Percentiles rank a stretch among this genome's conserved stretches.
Evolutionary conservation across 2,797 vertebrate species (phyloP).

Genomic region (Acrocephalus scirpaceus): DNA sequence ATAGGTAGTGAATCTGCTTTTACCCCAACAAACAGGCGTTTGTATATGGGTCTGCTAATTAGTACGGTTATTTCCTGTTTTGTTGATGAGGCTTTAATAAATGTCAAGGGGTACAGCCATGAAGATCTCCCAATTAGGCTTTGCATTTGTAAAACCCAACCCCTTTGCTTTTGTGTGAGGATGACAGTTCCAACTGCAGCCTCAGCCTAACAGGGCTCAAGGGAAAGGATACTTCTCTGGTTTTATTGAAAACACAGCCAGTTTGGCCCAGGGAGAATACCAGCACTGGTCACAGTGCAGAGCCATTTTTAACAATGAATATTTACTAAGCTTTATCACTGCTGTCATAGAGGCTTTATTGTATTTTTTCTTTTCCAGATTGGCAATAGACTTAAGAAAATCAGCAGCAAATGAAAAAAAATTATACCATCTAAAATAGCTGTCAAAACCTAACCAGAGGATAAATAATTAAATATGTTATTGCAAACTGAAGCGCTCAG

Average conservation of each 20-base stretch:
- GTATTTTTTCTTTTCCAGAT: background rate
- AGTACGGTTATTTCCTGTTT: slow-evolving; percentile 81
- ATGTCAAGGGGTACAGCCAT: slow-evolving; percentile 82
- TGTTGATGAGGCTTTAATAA: slow-evolving; percentile 83
- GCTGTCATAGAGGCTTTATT: slow-evolving; percentile 19
- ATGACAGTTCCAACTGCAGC: slow-evolving; percentile 84
- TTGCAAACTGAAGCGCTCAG: background rate
- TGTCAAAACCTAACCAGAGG: background rate
- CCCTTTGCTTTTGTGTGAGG: slow-evolving; percentile 76
- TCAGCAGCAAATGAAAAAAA: background rate
- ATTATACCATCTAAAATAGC: slow-evolving; percentile 5
- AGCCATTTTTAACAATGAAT: slow-evolving; percentile 67
- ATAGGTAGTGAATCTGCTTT: slow-evolving; percentile 39
- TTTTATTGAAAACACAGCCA: slow-evolving; percentile 74
- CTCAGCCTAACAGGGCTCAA: slow-evolving; percentile 89
- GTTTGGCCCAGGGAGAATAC: slow-evolving; percentile 72
- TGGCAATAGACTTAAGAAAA: background rate
- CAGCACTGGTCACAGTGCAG: slow-evolving; percentile 68
- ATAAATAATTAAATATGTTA: slow-evolving; percentile 28
- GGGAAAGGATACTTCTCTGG: slow-evolving; percentile 77
- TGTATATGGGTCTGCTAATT: slow-evolving; percentile 85
- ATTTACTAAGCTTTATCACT: slow-evolving; percentile 50
- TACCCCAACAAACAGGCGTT: slow-evolving; percentile 46
- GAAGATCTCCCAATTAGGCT: slow-evolving; percentile 90
- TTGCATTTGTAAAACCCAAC: slow-evolving; percentile 82